These are phyloP conservation scores for Takifugu bimaculatus DNA, from an alignment of 2,113 vertebrate genomes.

Conservation along the genomic window DNA sequence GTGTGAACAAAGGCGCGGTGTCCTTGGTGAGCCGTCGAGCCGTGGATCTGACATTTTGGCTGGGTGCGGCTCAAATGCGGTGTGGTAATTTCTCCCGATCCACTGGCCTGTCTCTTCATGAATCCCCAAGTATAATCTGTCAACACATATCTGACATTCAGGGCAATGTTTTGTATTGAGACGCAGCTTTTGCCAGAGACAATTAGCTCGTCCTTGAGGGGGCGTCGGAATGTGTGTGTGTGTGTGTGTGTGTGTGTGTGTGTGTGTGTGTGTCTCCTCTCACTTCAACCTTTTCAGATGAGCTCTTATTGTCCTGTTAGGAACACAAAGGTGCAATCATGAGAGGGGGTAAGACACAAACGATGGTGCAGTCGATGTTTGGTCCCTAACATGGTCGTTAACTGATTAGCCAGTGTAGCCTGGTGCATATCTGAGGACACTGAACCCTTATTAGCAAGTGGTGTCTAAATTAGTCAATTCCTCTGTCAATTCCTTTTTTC, in stretches of 20 bases:
- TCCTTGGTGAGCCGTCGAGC: conserved; percentile 49
- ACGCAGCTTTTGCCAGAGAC: conserved; percentile 44
- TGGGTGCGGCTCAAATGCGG: conserved; percentile 39
- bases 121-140: conserved; percentile 62
- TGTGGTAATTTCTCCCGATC: conserved; percentile 44
- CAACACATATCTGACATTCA: conserved; percentile 48
- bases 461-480: conserved; percentile 9
- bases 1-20: conserved; percentile 44
- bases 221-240: conserved; percentile 6
- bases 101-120: conserved; percentile 48
- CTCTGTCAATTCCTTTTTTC: too few relatives aligned
- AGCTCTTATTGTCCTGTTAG: conserved; percentile 50
- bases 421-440: conserved; percentile 39
- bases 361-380: conserved; percentile 28
- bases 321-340: conserved; percentile 52
- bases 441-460: conserved; percentile 17
- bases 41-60: conserved; percentile 40
- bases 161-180: conserved; percentile 38
- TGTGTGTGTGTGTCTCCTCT: conserved; percentile 16
- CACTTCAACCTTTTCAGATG: conserved; percentile 49
- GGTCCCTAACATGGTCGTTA: conserved; percentile 35
- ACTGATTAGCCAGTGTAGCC: conserved; percentile 34
- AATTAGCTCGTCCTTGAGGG: conserved; percentile 59
- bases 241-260: too few relatives aligned
- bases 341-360: conserved; percentile 32